Evolutionary conservation across 1,140 invertebrate genomes (phyloP), one percentile per base, ranked within the genome.

Genomic region (Cylas formicarius): DNA sequence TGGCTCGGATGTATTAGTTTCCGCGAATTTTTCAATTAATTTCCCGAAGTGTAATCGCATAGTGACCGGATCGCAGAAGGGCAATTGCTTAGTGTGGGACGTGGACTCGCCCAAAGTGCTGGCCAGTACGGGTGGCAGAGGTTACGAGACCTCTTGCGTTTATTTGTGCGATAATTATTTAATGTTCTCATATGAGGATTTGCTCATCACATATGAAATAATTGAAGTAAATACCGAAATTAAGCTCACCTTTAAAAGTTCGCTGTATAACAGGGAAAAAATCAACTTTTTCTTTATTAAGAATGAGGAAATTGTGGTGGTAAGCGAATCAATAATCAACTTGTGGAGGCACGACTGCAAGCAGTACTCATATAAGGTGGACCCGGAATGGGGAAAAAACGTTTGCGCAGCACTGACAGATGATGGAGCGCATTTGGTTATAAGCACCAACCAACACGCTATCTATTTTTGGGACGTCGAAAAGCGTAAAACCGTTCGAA

Each of bases 391-490:
- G 3, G 21, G 38, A 17, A 11, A 13, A 17, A 28, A 33, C 26
- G 10, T 46, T 4, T 38, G 44, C 19, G 23, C 36, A 8, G 36
- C 37, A 8, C 28, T 48, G 2, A 48, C 45, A 7, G 17, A 31
- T 6, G 45, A 48, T 27, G 16, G 17, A 9, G 19, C 33, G 13
- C 41, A 41, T 26, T 31, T 48, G 18, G 14, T 48, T 2, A 18
- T 48, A 13, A 41, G 37, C 18, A 48, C 45, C 14, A 16, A 40
- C 21, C 14, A 18, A 18, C 31, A 22, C 35, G 21, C 28, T 11
- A 27, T 48, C 3, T 41, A 34, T 35, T 34, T 48, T 13, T 48
- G 27, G 29, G 29, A 48, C 19, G 26, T 27, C 10, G 14, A 23
- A 14, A 20, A 48, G 17, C n/a, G 28, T n/a, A 31, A 34, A n/a